Evolutionary conservation across 2,113 vertebrate genomes (phyloP).

Genomic region (Cettia cetti): DNA sequence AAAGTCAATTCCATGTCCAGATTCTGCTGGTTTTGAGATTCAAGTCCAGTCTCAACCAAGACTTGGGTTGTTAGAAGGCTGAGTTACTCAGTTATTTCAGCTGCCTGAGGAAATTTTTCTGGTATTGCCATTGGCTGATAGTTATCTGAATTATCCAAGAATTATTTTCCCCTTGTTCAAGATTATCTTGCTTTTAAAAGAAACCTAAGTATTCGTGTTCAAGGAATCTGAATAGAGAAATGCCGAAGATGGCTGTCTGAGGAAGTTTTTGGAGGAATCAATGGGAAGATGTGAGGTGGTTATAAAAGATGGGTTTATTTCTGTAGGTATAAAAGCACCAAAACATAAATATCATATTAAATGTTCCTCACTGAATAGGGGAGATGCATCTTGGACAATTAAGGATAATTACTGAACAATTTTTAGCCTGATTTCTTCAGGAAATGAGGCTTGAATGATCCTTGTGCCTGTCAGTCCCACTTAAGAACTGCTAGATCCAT

Average conservation of each 20-base stretch:
- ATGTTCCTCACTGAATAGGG: not conserved
- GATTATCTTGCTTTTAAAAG: not conserved
- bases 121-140: not conserved
- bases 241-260: not conserved
- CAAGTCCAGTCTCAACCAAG: not conserved
- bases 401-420: not conserved
- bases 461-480: not conserved
- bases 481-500: not conserved
- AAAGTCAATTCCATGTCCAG: not conserved
- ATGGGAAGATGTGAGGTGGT: not conserved
- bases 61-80: not conserved
- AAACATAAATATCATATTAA: not conserved
- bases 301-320: not conserved
- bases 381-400: not conserved
- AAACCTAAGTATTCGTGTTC: rapidly evolving
- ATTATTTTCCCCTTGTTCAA: not conserved
- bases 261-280: not conserved
- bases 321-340: not conserved
- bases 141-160: not conserved
- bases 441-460: conserved; percentile 8
- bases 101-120: not conserved
- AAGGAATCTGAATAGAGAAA: not conserved
- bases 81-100: not conserved
- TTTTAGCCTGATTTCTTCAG: conserved; percentile 20
- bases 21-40: not conserved